Base-by-base conservation (phyloP, 2,113 vertebrate genomes). In the Macroglossus sobrinus region DNA sequence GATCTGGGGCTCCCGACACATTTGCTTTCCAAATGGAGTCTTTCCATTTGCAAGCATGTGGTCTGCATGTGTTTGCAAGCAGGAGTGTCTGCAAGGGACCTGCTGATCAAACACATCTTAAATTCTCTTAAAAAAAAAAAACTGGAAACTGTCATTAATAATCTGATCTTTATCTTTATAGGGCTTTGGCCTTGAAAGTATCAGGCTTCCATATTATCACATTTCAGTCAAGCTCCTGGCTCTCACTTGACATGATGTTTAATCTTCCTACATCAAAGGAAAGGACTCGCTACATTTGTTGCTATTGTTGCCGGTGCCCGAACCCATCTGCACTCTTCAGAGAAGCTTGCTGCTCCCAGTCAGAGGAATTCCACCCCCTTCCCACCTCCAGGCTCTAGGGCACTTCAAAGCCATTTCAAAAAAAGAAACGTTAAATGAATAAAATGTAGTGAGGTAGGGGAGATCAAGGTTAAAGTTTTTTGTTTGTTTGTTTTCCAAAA, bases 251-350 rank as follows among this genome's bases (percentile, higher is more conserved):
- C 91, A n/a, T 3, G 47, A 53, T 64, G 96, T 94, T 95, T 96
- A 57, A 98, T 97, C 97, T 97, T 68, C 12, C 0, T 76, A 96
- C 97, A 97, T 98, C 97, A 98, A 97, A 98, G 97, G 72, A 7
- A 2, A 88, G 33, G 55, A 28, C 94, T 59, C 5, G 71, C 95
- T 59, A n/a, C 94, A 69, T 38, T 57, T 15, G 84, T 76, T 45
- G 79, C 95, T 87, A 19, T 59, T 81, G 89, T 82, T 66, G 43
- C 35, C 4, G 1, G 22, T 15, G 33, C 43, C 55, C 33, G 10
- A n/a, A 24, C 16, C 89, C 79, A 47, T 35, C 92, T 57, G 81
- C 45, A 3, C 85, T 40, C 9, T 18, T 71, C 71, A 72, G 33
- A 64, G 87, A 28, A 81, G 74, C 38, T 47, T 40, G 30, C 38